Evolutionary conservation across 1,140 invertebrate genomes (phyloP).

Genomic region (Musca domestica): DNA sequence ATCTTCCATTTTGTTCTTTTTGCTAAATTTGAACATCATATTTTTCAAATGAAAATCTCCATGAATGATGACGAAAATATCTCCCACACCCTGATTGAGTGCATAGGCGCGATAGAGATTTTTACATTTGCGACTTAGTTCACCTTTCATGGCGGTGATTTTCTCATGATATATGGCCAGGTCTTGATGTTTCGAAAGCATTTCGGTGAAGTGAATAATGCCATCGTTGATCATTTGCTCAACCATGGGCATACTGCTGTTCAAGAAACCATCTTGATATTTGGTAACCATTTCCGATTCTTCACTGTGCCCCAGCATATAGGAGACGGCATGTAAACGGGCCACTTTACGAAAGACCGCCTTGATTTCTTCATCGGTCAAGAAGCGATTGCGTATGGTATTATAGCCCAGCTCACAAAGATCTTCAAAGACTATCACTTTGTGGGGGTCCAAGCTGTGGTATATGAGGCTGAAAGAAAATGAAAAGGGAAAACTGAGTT

Average conservation of each 20-base stretch:
- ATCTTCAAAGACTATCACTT: slow-evolving; percentile 40
- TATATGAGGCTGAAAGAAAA: slow-evolving; percentile 29
- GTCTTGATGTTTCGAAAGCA: background rate
- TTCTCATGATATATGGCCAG: background rate
- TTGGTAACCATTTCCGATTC: slow-evolving; percentile 3
- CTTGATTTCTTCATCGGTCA: slow-evolving; percentile 28
- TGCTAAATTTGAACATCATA: slow-evolving; percentile 30
- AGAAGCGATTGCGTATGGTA: slow-evolving; percentile 30
- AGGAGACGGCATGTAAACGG: slow-evolving; percentile 42
- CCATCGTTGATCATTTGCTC: background rate
- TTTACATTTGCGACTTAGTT: background rate
- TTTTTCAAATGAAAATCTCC: slow-evolving; percentile 28
- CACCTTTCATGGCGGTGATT: background rate
- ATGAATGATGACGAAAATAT: slow-evolving; percentile 22
- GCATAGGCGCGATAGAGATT: background rate
- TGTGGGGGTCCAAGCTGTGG: slow-evolving; percentile 29
- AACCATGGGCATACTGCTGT: background rate
- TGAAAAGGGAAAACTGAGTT: background rate
- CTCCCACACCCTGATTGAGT: background rate
- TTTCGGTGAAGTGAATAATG: background rate
- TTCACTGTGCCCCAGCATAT: slow-evolving; percentile 29
- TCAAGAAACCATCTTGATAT: slow-evolving; percentile 2
- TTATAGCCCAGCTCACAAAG: slow-evolving; percentile 32
- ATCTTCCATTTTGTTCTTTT: slow-evolving; percentile 12
- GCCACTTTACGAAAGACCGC: slow-evolving; percentile 32